Evolutionary conservation across 2,888 invertebrate species (phyloP).

Genomic region (Xylocampa areola): DNA sequence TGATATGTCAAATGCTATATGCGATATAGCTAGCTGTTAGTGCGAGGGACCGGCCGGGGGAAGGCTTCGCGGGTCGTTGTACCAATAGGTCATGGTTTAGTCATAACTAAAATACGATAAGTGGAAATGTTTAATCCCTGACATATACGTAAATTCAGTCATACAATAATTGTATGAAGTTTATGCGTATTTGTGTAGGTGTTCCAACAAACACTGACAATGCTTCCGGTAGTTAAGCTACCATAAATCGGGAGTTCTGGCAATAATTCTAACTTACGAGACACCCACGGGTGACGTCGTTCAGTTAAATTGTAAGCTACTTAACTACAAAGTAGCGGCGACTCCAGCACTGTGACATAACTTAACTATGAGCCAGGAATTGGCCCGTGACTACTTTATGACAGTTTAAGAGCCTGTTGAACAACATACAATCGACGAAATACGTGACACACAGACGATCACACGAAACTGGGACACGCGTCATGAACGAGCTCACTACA

Average conservation of each 20-base stretch:
- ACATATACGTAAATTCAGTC: not conserved
- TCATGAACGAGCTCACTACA: not conserved
- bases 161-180: not conserved
- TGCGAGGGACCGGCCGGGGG: not conserved
- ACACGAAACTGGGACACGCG: not conserved
- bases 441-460: not conserved
- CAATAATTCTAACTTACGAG: not conserved
- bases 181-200: no score
- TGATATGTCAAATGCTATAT: slow-evolving; percentile 21
- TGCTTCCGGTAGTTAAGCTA: not conserved
- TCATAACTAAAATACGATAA: not conserved
- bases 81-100: slow-evolving; percentile 17
- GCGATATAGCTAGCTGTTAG: slow-evolving; percentile 1
- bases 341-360: not conserved
- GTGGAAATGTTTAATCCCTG: not conserved
- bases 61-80: not conserved
- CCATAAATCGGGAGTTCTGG: not conserved
- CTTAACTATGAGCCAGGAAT: not conserved
- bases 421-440: slow-evolving; percentile 10
- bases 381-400: slow-evolving; percentile 6
- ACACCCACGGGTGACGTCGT: no score
- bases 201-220: not conserved
- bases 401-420: slow-evolving; percentile 14
- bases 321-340: not conserved
- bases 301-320: not conserved